These are phyloP conservation scores for Ophioninae sp. DNA, from an alignment of 2,888 invertebrate species.

Conservation along the genomic window DNA sequence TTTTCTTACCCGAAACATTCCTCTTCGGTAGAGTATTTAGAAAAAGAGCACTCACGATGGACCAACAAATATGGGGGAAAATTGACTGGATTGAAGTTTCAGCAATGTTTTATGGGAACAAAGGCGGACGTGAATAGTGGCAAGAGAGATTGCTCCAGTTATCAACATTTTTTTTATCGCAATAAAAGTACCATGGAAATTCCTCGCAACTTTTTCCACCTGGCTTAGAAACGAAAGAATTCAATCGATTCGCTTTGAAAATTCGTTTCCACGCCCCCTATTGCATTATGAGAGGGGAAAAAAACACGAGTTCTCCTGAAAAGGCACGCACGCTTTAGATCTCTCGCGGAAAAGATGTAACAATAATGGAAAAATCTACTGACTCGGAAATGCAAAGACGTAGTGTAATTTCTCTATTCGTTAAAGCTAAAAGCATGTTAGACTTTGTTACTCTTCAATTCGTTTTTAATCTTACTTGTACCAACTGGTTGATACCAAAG, in stretches of 20 bases:
- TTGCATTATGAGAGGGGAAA: conserved; percentile 13
- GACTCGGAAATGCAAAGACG: conserved; percentile 5
- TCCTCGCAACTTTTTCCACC: background rate
- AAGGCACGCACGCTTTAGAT: background rate
- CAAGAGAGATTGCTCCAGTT: background rate
- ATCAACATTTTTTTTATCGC: background rate
- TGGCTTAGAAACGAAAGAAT: background rate
- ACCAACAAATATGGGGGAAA: background rate
- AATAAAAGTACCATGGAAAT: background rate
- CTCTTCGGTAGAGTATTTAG: background rate
- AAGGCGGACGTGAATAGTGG: background rate
- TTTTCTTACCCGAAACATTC: background rate
- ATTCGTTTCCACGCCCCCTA: conserved; percentile 6
- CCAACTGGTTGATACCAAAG: no score
- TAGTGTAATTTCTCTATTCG: background rate
- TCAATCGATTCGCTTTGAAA: conserved; percentile 1
- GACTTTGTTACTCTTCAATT: background rate
- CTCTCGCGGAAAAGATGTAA: conserved; percentile 30
- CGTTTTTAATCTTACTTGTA: background rate
- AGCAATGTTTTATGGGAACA: background rate
- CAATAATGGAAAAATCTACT: conserved; percentile 14
- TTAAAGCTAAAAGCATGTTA: background rate
- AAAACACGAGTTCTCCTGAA: background rate
- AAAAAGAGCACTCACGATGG: background rate
- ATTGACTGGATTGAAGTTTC: background rate